Base-by-base conservation (phyloP, 1,140 invertebrate species). In the Macrosteles quadrilineatus region DNA sequence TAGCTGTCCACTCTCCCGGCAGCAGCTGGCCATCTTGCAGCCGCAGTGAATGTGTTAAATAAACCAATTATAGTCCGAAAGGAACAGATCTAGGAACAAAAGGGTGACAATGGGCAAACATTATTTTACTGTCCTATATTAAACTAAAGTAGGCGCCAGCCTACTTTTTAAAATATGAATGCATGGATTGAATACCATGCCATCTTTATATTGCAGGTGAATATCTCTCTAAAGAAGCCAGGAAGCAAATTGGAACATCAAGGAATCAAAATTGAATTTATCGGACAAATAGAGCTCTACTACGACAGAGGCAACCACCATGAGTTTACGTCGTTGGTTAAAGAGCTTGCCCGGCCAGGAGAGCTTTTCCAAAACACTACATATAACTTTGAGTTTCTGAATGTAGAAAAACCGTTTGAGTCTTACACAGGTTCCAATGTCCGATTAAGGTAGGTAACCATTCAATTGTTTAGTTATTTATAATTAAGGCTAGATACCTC, bases 391-490 rank as follows among this genome's bases (percentile, higher is more conserved):
- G 96, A 98, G 78, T 99, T 99, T 81, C 88, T 91, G 57, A 97
- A 98, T 81, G 97, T 99, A 25, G 97, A 99, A 82, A 99, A 99
- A 82, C 96, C 98, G 19, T 99, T 97, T 81, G 98, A 99, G 85
- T 96, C 97, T 31, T 99, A 99, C 80, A 95, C 95, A 71, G 98
- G 97, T 57, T 90, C 93, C 30, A 99, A 98, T 86, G 97, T 98
- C 53, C 88, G 95, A 76, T 83, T 98, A 74, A 87, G 93, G 85
- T 90, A 77, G 68, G 45, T 73, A 31, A 36, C 14, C 14, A 36
- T 36, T 36, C n/a, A n/a, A n/a, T n/a, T n/a, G n/a, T n/a, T n/a
- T n/a, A n/a, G n/a, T n/a, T n/a, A n/a, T n/a, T n/a, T n/a, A n/a
- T n/a, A n/a, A n/a, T 23, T 11, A 9, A n/a, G 73, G 96, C 98